phyloP scores from a whole-genome alignment of 2,113 vertebrate species.

The Bambusicola thoracicus region DNA sequence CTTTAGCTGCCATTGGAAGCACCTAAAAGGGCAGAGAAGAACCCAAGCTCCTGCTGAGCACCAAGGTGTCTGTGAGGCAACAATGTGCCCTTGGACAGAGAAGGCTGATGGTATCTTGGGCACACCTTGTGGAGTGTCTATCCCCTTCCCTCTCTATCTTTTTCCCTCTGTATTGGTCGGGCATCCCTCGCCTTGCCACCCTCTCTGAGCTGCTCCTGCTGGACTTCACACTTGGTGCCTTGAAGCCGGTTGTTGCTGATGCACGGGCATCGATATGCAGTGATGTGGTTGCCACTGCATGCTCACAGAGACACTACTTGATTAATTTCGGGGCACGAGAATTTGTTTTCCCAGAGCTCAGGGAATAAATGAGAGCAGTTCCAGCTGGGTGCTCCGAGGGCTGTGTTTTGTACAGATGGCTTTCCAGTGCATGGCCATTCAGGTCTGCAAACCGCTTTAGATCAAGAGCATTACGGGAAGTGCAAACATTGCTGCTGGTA shows the following conservation, averaged over 20 bases:
- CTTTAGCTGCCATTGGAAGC: background rate
- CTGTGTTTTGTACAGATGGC: background rate
- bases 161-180: background rate
- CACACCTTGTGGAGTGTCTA: background rate
- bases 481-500: background rate
- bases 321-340: background rate
- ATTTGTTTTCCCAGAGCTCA: background rate
- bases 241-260: background rate
- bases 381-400: rapidly evolving
- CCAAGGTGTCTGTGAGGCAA: background rate
- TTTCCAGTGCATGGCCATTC: background rate
- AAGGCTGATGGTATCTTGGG: background rate
- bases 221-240: background rate
- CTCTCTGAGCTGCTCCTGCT: background rate
- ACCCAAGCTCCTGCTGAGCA: background rate
- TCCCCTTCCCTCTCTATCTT: background rate
- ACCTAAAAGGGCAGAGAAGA: background rate
- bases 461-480: background rate
- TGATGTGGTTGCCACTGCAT: background rate
- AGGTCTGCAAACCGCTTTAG: background rate
- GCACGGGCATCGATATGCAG: background rate
- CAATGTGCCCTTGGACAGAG: background rate
- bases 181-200: rapidly evolving
- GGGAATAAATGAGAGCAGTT: background rate
- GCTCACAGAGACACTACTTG: background rate